Conservation (phyloP, 2,888 invertebrate genomes). For the Aproaerema taeniolella region DNA sequence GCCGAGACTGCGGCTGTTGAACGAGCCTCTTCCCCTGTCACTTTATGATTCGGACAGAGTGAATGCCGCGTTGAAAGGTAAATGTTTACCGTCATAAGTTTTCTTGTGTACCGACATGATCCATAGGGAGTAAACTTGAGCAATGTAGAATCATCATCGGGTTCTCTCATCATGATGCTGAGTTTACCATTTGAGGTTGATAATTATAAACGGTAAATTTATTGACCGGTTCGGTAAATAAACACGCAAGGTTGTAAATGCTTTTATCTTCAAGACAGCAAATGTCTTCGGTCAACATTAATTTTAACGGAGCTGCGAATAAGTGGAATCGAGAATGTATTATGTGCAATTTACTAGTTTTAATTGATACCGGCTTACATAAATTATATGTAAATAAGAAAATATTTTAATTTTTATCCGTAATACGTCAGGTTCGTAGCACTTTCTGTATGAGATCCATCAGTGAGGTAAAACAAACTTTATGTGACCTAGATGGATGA, state of each 20-base stretch:
- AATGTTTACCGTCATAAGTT: constrained; percentile 60
- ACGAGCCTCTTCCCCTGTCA: constrained; percentile 69
- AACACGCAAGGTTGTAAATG: constrained; percentile 26
- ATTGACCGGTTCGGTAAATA: constrained; percentile 8
- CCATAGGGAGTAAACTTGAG: constrained; percentile 43
- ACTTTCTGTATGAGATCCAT: too few species aligned
- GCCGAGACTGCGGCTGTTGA: constrained; percentile 60
- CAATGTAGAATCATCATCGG: constrained; percentile 17
- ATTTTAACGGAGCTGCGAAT: too few species aligned
- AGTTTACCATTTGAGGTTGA: constrained; percentile 6
- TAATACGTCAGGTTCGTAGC: too few species aligned
- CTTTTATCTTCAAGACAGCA: constrained; percentile 27
- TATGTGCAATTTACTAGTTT: too few species aligned
- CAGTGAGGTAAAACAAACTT: too few species aligned
- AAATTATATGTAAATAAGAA: too few species aligned
- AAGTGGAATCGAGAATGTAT: too few species aligned
- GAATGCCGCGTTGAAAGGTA: constrained; percentile 73
- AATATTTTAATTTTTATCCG: too few species aligned
- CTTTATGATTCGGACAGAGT: constrained; percentile 73
- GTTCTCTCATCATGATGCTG: constrained; percentile 10
- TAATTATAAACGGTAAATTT: constrained; percentile 6
- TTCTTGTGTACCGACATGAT: constrained; percentile 37
- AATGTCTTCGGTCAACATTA: too few species aligned
- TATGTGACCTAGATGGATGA: too few species aligned
- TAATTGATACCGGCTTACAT: too few species aligned